A percentile compares a stretch with the other conserved stretches of the same genome.
Conservation (phyloP, 2,888 invertebrate species). For the Eupithecia tripunctaria region DNA sequence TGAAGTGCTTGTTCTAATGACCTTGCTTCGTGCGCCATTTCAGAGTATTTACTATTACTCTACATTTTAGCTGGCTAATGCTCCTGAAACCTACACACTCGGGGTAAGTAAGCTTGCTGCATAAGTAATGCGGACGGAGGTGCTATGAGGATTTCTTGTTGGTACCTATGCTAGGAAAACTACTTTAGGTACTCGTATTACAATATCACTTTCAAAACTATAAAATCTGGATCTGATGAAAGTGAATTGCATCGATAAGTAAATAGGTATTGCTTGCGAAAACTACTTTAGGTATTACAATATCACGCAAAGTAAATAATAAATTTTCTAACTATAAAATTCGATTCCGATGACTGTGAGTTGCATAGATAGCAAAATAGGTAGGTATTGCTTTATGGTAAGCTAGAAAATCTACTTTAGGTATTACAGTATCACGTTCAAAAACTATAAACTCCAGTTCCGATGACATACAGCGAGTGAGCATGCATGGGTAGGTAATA, state of each 20-base stretch:
- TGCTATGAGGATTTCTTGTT: neutral
- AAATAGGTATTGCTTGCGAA: no score
- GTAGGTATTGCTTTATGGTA: no score
- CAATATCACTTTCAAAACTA: neutral
- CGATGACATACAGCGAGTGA: neutral
- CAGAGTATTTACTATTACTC: slow-evolving; percentile 5
- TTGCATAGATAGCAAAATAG: no score
- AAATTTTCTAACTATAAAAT: no score
- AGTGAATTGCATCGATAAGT: no score
- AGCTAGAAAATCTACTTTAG: neutral
- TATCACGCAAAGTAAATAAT: no score
- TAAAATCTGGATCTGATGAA: no score
- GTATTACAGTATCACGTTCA: no score
- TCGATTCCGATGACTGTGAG: no score
- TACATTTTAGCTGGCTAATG: slow-evolving; percentile 10
- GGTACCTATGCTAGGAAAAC: neutral
- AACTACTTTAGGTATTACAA: no score
- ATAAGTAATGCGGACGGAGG: slow-evolving; percentile 1
- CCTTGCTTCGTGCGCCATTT: neutral
- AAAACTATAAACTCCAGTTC: neutral
- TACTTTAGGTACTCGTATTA: neutral
- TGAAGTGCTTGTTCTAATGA: neutral
- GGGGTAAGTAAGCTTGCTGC: slow-evolving; percentile 1
- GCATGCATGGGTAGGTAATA: neutral
- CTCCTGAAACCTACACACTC: slow-evolving; percentile 6